These are phyloP conservation scores for Ptychochromis oligacanthus DNA, from an alignment of 2,113 vertebrate genomes.

Conservation along the genomic window DNA sequence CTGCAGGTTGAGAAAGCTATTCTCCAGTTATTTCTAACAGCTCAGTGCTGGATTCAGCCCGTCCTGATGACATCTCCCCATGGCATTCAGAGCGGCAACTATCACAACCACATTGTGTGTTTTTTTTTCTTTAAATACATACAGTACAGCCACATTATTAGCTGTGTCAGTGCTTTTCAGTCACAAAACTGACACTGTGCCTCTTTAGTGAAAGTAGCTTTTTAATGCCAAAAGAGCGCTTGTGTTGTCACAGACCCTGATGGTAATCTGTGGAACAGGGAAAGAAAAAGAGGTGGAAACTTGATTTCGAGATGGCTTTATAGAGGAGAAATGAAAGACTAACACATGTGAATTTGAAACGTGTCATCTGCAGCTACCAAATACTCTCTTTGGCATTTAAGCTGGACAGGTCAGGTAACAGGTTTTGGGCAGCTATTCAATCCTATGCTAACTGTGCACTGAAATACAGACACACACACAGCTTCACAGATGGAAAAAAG, in stretches of 20 bases:
- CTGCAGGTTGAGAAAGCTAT: too few species aligned
- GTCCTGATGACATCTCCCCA: not conserved
- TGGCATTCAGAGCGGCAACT: not conserved
- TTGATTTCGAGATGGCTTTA: not conserved
- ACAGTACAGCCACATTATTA: not conserved
- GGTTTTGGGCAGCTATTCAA: not conserved
- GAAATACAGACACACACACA: not conserved
- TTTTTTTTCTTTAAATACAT: not conserved
- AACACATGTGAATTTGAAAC: too few species aligned
- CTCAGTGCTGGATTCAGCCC: not conserved
- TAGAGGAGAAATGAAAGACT: not conserved
- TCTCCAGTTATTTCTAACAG: too few species aligned
- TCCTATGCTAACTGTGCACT: not conserved
- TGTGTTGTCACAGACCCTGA: not conserved
- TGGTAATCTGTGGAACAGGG: not conserved
- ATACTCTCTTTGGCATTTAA: not conserved
- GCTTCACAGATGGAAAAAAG: not conserved
- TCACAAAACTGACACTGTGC: not conserved
- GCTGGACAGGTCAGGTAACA: not conserved
- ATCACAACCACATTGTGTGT: too few species aligned
- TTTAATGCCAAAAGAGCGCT: not conserved
- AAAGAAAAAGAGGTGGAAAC: not conserved
- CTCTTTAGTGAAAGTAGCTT: not conserved
- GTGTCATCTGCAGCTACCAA: not conserved
- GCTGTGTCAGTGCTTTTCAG: rapidly evolving